phyloP scores from a whole-genome alignment of 2,113 vertebrate genomes.

The Melanerpes aurifrons region DNA sequence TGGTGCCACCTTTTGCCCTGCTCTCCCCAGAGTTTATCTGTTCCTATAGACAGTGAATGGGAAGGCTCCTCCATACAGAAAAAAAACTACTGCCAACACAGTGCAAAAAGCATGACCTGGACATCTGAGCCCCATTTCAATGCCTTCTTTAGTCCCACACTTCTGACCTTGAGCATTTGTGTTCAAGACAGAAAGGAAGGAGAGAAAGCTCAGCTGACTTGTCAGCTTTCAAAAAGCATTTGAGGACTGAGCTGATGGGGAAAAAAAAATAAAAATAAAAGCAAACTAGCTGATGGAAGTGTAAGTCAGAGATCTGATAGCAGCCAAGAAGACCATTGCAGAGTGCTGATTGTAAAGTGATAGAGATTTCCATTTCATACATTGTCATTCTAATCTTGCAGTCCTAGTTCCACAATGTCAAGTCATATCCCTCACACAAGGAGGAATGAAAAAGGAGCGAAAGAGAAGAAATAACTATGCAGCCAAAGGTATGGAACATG shows the following conservation, averaged over 20 bases:
- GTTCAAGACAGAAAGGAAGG: neutral
- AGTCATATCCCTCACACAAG: neutral
- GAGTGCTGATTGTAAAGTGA: slow-evolving; percentile 5
- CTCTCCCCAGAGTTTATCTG: neutral
- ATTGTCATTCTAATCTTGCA: slow-evolving; percentile 1
- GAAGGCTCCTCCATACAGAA: accelerated
- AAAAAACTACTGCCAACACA: accelerated
- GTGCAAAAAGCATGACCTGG: neutral
- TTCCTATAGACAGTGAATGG: neutral
- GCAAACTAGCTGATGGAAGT: neutral
- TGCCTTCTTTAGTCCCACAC: accelerated
- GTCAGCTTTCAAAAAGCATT: neutral
- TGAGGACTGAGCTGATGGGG: accelerated
- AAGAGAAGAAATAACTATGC: neutral
- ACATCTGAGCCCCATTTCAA: neutral
- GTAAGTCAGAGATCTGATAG: neutral
- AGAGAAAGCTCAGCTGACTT: neutral
- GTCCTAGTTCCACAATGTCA: neutral
- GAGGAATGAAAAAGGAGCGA: neutral
- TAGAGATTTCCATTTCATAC: slow-evolving; percentile 31
- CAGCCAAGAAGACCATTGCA: neutral
- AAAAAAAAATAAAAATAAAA: slow-evolving; percentile 20
- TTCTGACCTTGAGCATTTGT: neutral
- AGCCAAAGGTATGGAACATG: neutral
- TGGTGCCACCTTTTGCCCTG: neutral